phyloP scores from a whole-genome alignment of 64 coral and sea anemone genomes.

The Stichodactyla mertensii region DNA sequence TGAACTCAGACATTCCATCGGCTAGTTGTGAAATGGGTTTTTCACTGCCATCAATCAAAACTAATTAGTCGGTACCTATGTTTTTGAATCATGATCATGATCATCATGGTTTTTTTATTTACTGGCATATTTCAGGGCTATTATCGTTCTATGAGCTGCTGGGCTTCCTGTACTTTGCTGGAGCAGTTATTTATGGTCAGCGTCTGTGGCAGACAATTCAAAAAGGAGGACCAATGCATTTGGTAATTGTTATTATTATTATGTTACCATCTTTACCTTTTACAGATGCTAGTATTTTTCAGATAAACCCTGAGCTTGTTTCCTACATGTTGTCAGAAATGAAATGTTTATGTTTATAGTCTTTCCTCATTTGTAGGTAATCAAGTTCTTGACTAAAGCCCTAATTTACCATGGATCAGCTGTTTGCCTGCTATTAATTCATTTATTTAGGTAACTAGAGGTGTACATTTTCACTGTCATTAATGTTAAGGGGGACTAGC shows the following conservation, averaged over 20 bases:
- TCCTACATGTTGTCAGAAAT: not conserved
- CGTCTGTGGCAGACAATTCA: conserved; percentile 92
- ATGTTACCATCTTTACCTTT: not conserved
- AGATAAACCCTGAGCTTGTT: not conserved
- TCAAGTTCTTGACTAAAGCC: conserved; percentile 58
- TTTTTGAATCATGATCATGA: too few species aligned
- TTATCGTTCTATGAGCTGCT: conserved; percentile 81
- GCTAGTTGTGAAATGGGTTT: too few species aligned
- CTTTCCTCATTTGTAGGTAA: conserved; percentile 59
- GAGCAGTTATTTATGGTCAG: conserved; percentile 80
- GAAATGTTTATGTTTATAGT: not conserved
- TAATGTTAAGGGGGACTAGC: too few species aligned
- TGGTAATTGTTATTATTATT: conserved; percentile 40
- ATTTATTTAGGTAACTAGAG: conserved; percentile 56
- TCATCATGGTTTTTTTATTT: not conserved
- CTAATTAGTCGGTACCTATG: too few species aligned
- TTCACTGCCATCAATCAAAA: too few species aligned
- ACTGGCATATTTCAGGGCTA: conserved; percentile 40
- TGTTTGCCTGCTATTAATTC: conserved; percentile 53
- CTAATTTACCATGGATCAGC: conserved; percentile 62
- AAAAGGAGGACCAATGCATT: conserved; percentile 96
- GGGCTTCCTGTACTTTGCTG: conserved; percentile 86
- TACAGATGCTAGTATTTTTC: too few species aligned
- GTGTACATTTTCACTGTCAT: not conserved
- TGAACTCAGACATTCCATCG: too few species aligned